Evolutionary conservation across 2,797 vertebrate genomes (phyloP).

Genomic region (Fistularia commersonii): DNA sequence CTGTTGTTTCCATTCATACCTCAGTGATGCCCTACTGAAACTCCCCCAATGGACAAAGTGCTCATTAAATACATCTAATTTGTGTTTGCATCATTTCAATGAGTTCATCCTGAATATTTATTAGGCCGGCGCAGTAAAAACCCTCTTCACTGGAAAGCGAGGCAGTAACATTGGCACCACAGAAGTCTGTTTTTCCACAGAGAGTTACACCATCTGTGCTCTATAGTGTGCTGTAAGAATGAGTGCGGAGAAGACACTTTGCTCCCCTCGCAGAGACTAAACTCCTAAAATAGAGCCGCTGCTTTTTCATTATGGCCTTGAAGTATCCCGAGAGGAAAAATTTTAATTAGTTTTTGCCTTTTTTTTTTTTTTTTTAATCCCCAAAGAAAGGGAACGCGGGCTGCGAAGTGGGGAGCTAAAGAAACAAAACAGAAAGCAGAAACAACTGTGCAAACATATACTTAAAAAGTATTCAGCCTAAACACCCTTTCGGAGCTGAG

Average conservation of each 20-base stretch:
- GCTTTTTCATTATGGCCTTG: slow-evolving; percentile 19
- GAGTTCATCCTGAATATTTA: slow-evolving; percentile 76
- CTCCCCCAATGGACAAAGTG: slow-evolving; percentile 63
- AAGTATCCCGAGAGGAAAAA: slow-evolving; percentile 9
- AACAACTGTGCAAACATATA: slow-evolving; percentile 62
- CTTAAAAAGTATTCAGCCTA: slow-evolving; percentile 55
- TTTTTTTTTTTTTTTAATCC: background rate
- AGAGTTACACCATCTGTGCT: slow-evolving; percentile 57
- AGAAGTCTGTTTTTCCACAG: slow-evolving; percentile 43
- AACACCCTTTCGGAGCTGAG: slow-evolving; percentile 53
- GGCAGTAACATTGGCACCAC: slow-evolving; percentile 52
- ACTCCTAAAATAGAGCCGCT: slow-evolving; percentile 22
- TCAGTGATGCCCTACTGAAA: slow-evolving; percentile 61
- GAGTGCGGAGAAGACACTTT: slow-evolving; percentile 12
- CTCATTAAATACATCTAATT: slow-evolving; percentile 71
- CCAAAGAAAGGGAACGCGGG: background rate
- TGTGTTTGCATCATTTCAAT: slow-evolving; percentile 75
- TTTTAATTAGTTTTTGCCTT: slow-evolving; percentile 7
- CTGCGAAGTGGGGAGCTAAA: slow-evolving; percentile 17
- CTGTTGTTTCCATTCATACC: slow-evolving; percentile 66
- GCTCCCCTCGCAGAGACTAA: slow-evolving; percentile 18
- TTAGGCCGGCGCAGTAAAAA: slow-evolving; percentile 70
- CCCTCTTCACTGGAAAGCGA: slow-evolving; percentile 56
- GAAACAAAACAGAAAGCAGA: slow-evolving; percentile 38
- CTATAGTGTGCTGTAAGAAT: slow-evolving; percentile 19